phyloP scores from a whole-genome alignment of 2,888 invertebrate genomes.

The Abrostola triplasia region DNA sequence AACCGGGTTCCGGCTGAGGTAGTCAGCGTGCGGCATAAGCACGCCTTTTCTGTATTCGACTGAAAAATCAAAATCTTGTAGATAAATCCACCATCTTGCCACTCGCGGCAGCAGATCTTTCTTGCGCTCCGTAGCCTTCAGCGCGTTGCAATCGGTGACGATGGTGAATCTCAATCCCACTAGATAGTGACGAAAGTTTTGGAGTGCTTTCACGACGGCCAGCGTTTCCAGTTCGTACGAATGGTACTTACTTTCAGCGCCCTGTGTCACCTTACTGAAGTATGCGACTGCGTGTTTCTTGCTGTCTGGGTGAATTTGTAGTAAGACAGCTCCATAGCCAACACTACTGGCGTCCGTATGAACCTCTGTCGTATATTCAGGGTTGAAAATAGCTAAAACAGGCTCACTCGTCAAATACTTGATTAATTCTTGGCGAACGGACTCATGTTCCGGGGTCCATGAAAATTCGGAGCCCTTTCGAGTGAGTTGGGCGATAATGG shows the following conservation, averaged over 20 bases:
- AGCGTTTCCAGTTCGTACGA: slow-evolving; percentile 28
- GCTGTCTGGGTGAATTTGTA: slow-evolving; percentile 27
- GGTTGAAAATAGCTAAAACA: slow-evolving; percentile 35
- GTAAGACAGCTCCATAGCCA: slow-evolving; percentile 30
- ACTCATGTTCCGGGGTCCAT: slow-evolving; percentile 17
- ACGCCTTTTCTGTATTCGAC: slow-evolving; percentile 46
- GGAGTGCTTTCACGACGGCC: slow-evolving; percentile 40
- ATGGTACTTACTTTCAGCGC: slow-evolving; percentile 41
- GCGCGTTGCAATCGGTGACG: slow-evolving; percentile 27
- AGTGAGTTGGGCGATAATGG: slow-evolving; percentile 15
- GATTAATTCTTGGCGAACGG: slow-evolving; percentile 1
- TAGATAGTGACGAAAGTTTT: slow-evolving; percentile 48
- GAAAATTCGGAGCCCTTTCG: slow-evolving; percentile 12
- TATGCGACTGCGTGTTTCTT: slow-evolving; percentile 40
- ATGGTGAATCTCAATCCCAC: slow-evolving; percentile 28
- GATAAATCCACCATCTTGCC: slow-evolving; percentile 42
- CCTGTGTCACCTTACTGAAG: slow-evolving; percentile 33
- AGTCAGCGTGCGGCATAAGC: slow-evolving; percentile 38
- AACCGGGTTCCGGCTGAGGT: slow-evolving; percentile 34
- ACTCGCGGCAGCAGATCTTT: slow-evolving; percentile 41
- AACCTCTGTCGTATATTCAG: slow-evolving; percentile 20
- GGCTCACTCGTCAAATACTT: slow-evolving; percentile 28
- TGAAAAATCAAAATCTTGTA: slow-evolving; percentile 43
- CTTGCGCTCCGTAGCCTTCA: slow-evolving; percentile 28
- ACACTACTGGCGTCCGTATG: slow-evolving; percentile 18